Evolutionary conservation across 2,113 vertebrate species (phyloP).

Genomic region (Boleophthalmus pectinirostris): DNA sequence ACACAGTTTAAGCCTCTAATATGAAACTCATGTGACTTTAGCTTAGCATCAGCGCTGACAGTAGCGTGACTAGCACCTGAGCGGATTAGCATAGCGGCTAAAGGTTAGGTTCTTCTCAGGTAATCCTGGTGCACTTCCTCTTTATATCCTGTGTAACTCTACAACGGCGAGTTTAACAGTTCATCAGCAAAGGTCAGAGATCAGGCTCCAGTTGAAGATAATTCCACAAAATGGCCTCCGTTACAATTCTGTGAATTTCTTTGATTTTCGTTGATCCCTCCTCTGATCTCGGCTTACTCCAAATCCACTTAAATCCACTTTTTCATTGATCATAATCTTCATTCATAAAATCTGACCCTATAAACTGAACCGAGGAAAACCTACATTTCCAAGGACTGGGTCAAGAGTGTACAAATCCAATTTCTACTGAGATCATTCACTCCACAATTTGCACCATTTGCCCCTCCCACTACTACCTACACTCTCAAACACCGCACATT

Average conservation of each 20-base stretch:
- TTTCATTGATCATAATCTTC: neutral
- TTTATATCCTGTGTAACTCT: neutral
- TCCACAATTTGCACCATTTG: no score
- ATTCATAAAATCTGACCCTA: neutral
- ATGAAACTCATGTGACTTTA: neutral
- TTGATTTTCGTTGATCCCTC: neutral
- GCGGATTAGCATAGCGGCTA: neutral
- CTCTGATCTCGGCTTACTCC: neutral
- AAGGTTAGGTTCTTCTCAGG: slow-evolving; percentile 1
- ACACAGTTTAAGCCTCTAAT: slow-evolving; percentile 17
- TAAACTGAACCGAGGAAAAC: neutral
- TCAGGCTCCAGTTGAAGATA: neutral
- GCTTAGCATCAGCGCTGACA: neutral
- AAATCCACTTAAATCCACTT: neutral
- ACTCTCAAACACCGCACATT: no score
- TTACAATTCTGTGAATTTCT: neutral
- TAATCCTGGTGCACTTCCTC: neutral
- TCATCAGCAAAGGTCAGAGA: neutral
- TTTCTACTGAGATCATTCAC: no score
- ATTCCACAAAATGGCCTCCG: neutral
- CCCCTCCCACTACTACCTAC: no score
- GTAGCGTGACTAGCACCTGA: slow-evolving; percentile 9
- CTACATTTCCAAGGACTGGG: no score
- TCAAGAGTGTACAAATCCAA: no score
- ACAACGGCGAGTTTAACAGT: neutral